Conservation (phyloP, 1,140 invertebrate genomes). For the Trachymyrmex cornetzi region DNA sequence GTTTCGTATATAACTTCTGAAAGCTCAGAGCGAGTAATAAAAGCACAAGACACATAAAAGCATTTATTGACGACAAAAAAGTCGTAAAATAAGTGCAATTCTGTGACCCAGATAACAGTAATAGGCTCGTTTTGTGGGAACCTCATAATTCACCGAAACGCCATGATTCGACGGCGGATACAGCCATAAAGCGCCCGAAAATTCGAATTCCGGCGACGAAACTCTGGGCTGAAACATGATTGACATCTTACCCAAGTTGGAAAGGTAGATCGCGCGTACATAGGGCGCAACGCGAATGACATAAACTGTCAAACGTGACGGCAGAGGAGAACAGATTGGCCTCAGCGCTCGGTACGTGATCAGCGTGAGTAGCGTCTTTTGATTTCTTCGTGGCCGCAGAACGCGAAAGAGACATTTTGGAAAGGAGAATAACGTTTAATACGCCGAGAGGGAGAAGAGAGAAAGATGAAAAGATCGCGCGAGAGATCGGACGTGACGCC, state of each 20-base stretch:
- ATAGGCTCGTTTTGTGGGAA: background rate
- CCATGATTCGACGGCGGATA: slow-evolving; percentile 23
- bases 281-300: slow-evolving; percentile 78
- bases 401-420: slow-evolving; percentile 34
- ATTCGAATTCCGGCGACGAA: slow-evolving; percentile 71
- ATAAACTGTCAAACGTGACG: slow-evolving; percentile 81
- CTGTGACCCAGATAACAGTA: slow-evolving; percentile 15
- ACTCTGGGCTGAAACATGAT: slow-evolving; percentile 75
- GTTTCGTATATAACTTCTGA: slow-evolving; percentile 1
- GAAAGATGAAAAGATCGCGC: slow-evolving; percentile 54
- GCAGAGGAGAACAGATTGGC: slow-evolving; percentile 78
- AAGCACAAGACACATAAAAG: slow-evolving; percentile 1
- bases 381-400: slow-evolving; percentile 57
- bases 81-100: slow-evolving; percentile 36
- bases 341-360: slow-evolving; percentile 78
- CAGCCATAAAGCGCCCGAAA: slow-evolving; percentile 32
- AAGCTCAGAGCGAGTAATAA: background rate
- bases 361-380: slow-evolving; percentile 74
- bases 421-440: slow-evolving; percentile 48
- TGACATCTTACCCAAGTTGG: slow-evolving; percentile 74
- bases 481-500: slow-evolving; percentile 71
- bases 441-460: background rate
- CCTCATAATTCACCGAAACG: slow-evolving; percentile 13
- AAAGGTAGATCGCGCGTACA: slow-evolving; percentile 72
- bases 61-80: slow-evolving; percentile 32